Evolutionary conservation across 2,797 vertebrate species (phyloP).

Genomic region (Artibeus jamaicensis): DNA sequence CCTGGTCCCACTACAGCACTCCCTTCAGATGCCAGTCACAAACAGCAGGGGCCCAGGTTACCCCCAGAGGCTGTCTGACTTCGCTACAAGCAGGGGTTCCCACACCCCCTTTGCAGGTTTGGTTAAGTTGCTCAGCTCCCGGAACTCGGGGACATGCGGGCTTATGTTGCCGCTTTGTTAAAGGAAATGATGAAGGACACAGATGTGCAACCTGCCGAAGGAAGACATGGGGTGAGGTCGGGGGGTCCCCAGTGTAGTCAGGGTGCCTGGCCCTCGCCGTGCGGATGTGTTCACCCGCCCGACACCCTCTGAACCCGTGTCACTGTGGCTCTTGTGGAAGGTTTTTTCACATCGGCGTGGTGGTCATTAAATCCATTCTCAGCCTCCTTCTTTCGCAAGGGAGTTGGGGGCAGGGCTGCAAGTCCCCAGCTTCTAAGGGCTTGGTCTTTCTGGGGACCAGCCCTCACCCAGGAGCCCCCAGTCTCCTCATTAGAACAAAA

Average conservation of each 20-base stretch:
- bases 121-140: not conserved
- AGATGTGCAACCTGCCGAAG: not conserved
- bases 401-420: not conserved
- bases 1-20: not conserved
- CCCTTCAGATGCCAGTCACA: accelerated
- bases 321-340: no score
- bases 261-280: accelerated
- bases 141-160: not conserved
- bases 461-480: not conserved
- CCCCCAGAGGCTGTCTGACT: not conserved
- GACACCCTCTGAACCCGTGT: not conserved
- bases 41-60: not conserved
- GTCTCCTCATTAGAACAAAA: not conserved
- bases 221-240: accelerated
- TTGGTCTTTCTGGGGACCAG: not conserved
- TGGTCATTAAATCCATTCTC: no score
- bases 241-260: no score
- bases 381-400: not conserved
- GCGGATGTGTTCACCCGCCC: not conserved
- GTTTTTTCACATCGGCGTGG: not conserved
- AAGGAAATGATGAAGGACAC: not conserved
- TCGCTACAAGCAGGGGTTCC: not conserved
- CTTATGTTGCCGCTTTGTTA: not conserved
- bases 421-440: not conserved
- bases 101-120: not conserved